A percentile compares a stretch with the other conserved stretches of the same genome.
These are phyloP conservation scores for Drosophila ficusphila DNA, from an alignment of 1,140 invertebrate species.

Conservation along the genomic window DNA sequence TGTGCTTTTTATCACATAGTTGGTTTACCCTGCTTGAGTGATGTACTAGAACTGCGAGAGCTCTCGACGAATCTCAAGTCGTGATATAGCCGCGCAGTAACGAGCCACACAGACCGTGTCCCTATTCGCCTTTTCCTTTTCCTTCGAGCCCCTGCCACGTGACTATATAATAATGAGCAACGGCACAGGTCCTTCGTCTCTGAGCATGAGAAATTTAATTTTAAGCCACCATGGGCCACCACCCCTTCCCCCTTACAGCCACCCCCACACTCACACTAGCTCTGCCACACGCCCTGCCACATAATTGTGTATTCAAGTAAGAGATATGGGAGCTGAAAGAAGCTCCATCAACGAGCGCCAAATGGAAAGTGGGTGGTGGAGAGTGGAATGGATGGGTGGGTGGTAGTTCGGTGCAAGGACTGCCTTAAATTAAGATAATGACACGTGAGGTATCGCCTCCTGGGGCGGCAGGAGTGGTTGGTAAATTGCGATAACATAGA, in stretches of 20 bases:
- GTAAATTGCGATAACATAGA: constrained; percentile 75
- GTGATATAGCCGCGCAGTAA: constrained; percentile 68
- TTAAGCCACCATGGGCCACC: constrained; percentile 41
- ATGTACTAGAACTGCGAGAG: constrained; percentile 40
- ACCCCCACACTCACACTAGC: no score
- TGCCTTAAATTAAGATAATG: constrained; percentile 79
- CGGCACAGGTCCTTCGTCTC: constrained; percentile 41
- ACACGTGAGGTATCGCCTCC: constrained; percentile 64
- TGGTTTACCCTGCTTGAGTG: constrained; percentile 37
- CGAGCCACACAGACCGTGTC: constrained; percentile 42
- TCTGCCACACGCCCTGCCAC: constrained; percentile 37
- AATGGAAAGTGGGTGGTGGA: neutral
- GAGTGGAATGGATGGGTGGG: no score
- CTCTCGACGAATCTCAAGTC: constrained; percentile 65
- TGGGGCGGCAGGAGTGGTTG: constrained; percentile 51
- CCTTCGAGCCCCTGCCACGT: constrained; percentile 9
- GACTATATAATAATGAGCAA: constrained; percentile 74
- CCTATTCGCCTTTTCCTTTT: neutral
- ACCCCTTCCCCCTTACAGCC: no score
- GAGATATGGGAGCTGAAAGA: constrained; percentile 73
- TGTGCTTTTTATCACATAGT: constrained; percentile 20
- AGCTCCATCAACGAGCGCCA: constrained; percentile 49
- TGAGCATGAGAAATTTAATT: constrained; percentile 77
- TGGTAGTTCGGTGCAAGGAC: constrained; percentile 13
- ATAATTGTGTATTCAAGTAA: constrained; percentile 81